Base-by-base conservation (phyloP, 2,888 invertebrate genomes). In the Drosophila ustulata region DNA sequence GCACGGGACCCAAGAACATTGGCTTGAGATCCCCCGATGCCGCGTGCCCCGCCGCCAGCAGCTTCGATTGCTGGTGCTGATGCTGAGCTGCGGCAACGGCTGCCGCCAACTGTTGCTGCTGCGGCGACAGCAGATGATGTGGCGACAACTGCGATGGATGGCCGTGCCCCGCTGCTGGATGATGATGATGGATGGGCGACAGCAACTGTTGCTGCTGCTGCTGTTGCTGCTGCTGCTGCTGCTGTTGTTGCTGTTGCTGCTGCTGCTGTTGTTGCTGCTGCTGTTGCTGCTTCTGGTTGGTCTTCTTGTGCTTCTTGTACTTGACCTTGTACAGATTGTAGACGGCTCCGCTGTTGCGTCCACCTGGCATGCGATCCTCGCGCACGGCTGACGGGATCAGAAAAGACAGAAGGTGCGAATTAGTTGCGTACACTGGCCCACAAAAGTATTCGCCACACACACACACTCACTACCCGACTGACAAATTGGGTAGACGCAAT, bases 361-460 rank as follows among this genome's bases (percentile, higher is more conserved):
- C 99, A 43, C 99, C 99, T n/a, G 99, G 99, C 99, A 99, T 99
- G 89, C 99, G 95, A 93, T 99, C 99, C 93, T 99, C 99, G 89
- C 99, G 95, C 71, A 99, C 99, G 91, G 99, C 99, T 98, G 49
- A 2, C 62, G 52, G 37, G 45, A 63, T 52, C 41, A 50, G 8
- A 53, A 30, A 13, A 7, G 2, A 26, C 30, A 9, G 8, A 51
- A 6, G 53, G 2, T 18, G 7, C 59, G 7, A 58, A 58, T 53
- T 58, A 50, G 18, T 18, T 49, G 28, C 9, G 34, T 23, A 34
- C 57, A 57, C 53, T 51, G 23, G 9, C 7, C 11, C 7, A 49
- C 5, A 25, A 50, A 23, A 23, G 45, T 13, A 32, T 41, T 7
- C 39, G 30, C 30, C 5, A 18, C 18, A 18, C 18, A 18, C 18